These are phyloP conservation scores for Fregetta grallaria DNA, from an alignment of 2,113 vertebrate species.

Conservation along the genomic window DNA sequence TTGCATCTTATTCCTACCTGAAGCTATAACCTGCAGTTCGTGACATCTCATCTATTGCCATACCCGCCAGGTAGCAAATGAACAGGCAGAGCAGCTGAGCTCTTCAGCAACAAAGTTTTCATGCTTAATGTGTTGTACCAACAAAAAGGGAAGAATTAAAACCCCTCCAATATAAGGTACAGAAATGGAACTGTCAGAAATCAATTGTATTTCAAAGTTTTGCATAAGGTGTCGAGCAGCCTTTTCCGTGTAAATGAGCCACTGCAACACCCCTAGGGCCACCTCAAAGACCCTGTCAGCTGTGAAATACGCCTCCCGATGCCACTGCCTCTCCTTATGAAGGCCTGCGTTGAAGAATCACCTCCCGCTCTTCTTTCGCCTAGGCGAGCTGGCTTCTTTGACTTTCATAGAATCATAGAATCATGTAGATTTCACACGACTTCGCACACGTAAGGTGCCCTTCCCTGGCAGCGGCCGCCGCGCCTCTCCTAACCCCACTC, in stretches of 20 bases:
- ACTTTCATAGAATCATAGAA: no score
- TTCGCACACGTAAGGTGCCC: not conserved
- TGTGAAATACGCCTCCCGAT: not conserved
- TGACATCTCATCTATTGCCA: not conserved
- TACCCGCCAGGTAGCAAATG: not conserved
- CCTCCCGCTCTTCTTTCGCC: not conserved
- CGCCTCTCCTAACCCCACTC: fast-evolving
- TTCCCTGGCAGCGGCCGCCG: fast-evolving
- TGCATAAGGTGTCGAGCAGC: not conserved
- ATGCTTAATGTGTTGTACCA: not conserved
- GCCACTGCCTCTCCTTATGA: not conserved
- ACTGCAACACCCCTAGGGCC: not conserved
- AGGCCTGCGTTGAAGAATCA: not conserved
- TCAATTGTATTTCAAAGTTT: slow-evolving; percentile 16
- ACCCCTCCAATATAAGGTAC: not conserved
- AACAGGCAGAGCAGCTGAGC: not conserved
- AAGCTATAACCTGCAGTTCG: slow-evolving; percentile 5
- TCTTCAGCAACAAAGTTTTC: not conserved
- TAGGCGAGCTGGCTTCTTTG: not conserved
- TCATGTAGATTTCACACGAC: no score
- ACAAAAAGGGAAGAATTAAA: slow-evolving; percentile 61
- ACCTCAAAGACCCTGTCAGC: slow-evolving; percentile 22
- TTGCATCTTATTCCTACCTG: slow-evolving; percentile 15
- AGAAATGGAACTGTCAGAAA: slow-evolving; percentile 13
- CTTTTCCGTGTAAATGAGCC: slow-evolving; percentile 49